Evolutionary conservation across 2,797 vertebrate species (phyloP).

Genomic region (Trachurus trachurus): DNA sequence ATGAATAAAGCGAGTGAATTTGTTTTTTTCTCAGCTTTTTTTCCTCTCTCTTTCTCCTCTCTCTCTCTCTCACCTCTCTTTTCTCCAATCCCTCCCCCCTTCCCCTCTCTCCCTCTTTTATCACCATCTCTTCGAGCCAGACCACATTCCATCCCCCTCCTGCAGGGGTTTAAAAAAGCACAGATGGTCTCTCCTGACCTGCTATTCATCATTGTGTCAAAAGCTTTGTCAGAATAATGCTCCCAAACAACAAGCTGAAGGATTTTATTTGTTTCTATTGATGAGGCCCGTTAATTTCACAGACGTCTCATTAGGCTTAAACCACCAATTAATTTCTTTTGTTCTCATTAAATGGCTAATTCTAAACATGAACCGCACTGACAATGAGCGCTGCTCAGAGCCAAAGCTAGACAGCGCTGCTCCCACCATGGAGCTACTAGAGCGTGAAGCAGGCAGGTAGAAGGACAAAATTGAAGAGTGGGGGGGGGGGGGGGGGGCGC

Average conservation of each 20-base stretch:
- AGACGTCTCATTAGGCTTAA: conserved; percentile 97
- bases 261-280: conserved; percentile 96
- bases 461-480: conserved; percentile 74
- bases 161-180: conserved; percentile 86
- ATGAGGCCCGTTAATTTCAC: conserved; percentile 94
- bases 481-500: conserved; percentile 56
- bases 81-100: conserved; percentile 28
- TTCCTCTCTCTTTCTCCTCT: conserved; percentile 12
- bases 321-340: conserved; percentile 99
- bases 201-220: conserved; percentile 91
- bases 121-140: conserved; percentile 79
- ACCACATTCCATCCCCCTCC: conserved; percentile 80
- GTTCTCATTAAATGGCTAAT: conserved; percentile 97
- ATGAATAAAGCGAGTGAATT: conserved; percentile 89
- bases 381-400: conserved; percentile 80
- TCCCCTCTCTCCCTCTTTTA: conserved; percentile 75
- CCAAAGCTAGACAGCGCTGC: conserved; percentile 74
- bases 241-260: conserved; percentile 89
- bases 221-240: conserved; percentile 91
- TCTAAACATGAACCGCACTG: conserved; percentile 91
- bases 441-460: conserved; percentile 84
- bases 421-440: conserved; percentile 73
- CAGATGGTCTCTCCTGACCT: conserved; percentile 95
- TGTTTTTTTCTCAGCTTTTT: conserved; percentile 78
- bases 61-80: conserved; percentile 33